A percentile compares a stretch with the other conserved stretches of the same genome.
Evolutionary conservation across 1,140 invertebrate species (phyloP).

Genomic region (Bombus superbus): DNA sequence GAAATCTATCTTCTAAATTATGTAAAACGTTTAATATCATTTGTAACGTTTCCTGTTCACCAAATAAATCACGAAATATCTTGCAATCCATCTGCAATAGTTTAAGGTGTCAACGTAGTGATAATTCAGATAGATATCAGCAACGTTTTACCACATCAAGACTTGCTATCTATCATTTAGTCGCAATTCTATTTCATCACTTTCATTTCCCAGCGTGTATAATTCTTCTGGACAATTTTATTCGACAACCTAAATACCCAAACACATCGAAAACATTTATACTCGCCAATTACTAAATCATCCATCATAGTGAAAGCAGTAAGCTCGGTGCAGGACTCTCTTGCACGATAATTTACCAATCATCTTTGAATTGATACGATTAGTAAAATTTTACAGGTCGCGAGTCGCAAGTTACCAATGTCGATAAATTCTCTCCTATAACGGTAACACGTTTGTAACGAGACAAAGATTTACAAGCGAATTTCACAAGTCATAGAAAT

Average conservation of each 20-base stretch:
- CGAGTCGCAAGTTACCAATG: no score
- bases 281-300: background rate
- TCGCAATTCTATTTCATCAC: background rate
- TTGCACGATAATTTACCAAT: background rate
- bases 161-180: background rate
- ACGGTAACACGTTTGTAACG: no score
- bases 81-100: background rate
- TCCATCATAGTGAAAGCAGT: background rate
- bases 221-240: background rate
- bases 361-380: background rate
- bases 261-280: no score
- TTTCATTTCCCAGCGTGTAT: no score
- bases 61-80: constrained; percentile 7
- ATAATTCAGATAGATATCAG: constrained; percentile 1
- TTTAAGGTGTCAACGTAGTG: background rate
- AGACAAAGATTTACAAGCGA: background rate
- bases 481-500: background rate
- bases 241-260: background rate
- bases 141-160: background rate
- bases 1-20: background rate
- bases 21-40: background rate
- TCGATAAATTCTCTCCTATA: no score
- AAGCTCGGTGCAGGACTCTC: background rate
- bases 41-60: background rate
- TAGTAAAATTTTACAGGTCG: background rate